Evolutionary conservation across 2,797 vertebrate species (phyloP), one percentile per base, ranked within the genome.

Genomic region (Babyrousa celebensis): DNA sequence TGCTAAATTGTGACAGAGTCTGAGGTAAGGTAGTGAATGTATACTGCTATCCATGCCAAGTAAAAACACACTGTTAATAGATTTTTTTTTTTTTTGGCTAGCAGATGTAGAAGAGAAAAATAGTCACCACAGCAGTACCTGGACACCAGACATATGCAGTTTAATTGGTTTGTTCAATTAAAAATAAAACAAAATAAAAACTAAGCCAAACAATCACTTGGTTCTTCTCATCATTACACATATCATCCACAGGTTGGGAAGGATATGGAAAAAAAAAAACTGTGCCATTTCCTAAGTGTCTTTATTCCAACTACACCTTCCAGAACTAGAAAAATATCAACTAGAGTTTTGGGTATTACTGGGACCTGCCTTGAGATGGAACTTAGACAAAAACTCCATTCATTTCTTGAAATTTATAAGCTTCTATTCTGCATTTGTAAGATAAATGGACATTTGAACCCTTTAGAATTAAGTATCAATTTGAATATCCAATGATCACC

Each of bases 401-500:
- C 5, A 23, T 88, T 43, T n/a, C 40, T 67, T 79, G 48, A 67
- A 5, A 29, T 62, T 32, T 82, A 17, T 60, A 75, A 80, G 6
- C 5, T 96, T 67, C 32, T 89, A 75, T 8, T 78, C 17, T 85
- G 48, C 58, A 79, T 75, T 70, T 77, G 17, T 18, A 80, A 16
- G 63, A 67, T 62, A 95, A 91, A 85, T 68, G 60, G 14, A 32
- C 32, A 72, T 48, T 82, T 84, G 56, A 77, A 68, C 90, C 21
- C 7, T 48, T 12, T 85, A 92, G 80, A 95, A 90, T 88, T 62
- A 58, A 54, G 36, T 62, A 84, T 71, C n/a, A 92, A 52, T 84
- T 62, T 43, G 77, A 15, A 68, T 65, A 54, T 36, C 12, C 15
- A 86, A n/a, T 5, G 63, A 79, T 86, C 54, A 78, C 32, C 91